Base-by-base conservation (phyloP, 2,797 vertebrate species). In the Falco cherrug region DNA sequence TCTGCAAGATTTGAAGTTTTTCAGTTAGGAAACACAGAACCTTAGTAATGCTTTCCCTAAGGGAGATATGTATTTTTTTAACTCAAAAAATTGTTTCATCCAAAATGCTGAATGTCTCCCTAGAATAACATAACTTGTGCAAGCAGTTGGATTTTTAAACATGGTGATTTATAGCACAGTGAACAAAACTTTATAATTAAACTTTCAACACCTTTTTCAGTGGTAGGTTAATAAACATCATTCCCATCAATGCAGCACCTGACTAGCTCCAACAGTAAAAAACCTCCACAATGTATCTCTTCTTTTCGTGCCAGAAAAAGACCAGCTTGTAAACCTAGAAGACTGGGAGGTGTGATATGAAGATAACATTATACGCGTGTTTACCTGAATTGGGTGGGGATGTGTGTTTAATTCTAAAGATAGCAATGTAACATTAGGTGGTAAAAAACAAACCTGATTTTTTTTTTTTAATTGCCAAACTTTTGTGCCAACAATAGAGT, bases 321-420 rank as follows among this genome's bases (percentile, higher is more conserved):
- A 41, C 28, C 18, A 65, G 17, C 8, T 48, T 88, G 28, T 75
- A 91, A 93, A 64, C 7, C 16, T 83, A 31, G n/a, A 69, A 73
- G 76, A 28, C 18, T n/a, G 35, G 18, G 14, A 56, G 29, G 54
- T 88, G 29, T 31, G 7, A 17, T 73, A n/a, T 7, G 45, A 61
- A 53, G 53, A 45, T 45, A 60, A 8, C 5, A 29, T 25, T 88
- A 31, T 53, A 19, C 35, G 25, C 0, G 0, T 3, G 0, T 50
- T 80, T 64, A 54, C 12, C 33, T 59, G 43, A 67, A 63, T 35
- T 41, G 39, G 24, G 16, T 54, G 43, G 18, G 16, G 31, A 14
- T 9, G 7, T 6, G 0, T 41, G 47, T 71, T 48, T 79, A 63
- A 54, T 76, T 87, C 43, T 74, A 50, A 89, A 90, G 35, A 61